A percentile compares a stretch with the other conserved stretches of the same genome.
phyloP scores from a whole-genome alignment of 1,140 invertebrate genomes.

The Drosophila orena region DNA sequence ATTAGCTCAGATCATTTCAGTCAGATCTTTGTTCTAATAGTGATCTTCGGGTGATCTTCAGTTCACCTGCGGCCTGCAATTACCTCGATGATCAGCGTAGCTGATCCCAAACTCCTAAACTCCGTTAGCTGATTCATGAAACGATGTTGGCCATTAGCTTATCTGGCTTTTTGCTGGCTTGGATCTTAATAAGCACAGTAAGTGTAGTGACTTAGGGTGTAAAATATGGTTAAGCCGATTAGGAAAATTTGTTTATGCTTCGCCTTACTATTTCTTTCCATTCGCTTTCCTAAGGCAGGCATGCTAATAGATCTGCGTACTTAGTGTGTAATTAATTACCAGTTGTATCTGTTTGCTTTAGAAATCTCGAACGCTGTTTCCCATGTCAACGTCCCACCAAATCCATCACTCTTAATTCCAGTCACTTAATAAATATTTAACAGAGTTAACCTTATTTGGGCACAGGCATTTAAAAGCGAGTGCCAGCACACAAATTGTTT shows the following conservation, averaged over 20 bases:
- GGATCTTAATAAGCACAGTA: no score
- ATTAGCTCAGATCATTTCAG: neutral
- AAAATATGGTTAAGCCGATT: no score
- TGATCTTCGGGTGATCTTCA: neutral
- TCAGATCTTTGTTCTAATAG: conserved; percentile 7
- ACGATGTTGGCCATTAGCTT: conserved; percentile 2
- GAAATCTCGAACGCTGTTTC: neutral
- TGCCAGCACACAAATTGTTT: conserved; percentile 58
- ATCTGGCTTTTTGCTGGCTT: neutral
- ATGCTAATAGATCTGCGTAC: no score
- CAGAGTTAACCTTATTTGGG: conserved; percentile 49
- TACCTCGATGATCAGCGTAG: conserved; percentile 5
- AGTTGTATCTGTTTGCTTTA: no score
- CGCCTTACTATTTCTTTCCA: no score
- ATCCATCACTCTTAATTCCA: conserved; percentile 13
- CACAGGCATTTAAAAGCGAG: conserved; percentile 27
- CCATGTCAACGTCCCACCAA: neutral
- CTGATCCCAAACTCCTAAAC: neutral
- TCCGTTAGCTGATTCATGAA: neutral
- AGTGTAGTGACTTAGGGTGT: no score
- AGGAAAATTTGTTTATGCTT: no score
- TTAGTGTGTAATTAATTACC: no score
- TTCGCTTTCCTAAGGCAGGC: no score
- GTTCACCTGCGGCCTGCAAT: conserved; percentile 7
- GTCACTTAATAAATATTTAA: conserved; percentile 41